Evolutionary conservation across 2,797 vertebrate genomes (phyloP), one percentile per base, ranked within the genome.

Genomic region (Diceros bicornis): DNA sequence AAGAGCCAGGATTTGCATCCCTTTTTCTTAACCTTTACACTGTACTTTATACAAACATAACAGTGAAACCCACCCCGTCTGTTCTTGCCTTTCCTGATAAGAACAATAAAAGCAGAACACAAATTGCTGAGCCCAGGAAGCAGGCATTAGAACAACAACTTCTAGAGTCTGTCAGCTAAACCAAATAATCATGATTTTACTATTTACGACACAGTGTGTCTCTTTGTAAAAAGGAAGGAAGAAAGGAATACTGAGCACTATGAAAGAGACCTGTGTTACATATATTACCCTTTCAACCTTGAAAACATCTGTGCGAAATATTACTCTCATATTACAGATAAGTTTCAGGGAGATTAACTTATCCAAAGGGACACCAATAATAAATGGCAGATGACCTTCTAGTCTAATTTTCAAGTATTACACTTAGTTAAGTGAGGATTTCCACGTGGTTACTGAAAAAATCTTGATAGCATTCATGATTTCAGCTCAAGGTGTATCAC

Each of bases 401-500:
- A 55, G 32, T 69, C 75, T 83, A 89, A 92, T 78, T 78, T 89
- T 77, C 77, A 96, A 86, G 34, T 50, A 72, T 41, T 44, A 86
- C 14, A 82, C 75, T 84, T 74, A 83, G 50, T 66, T 78, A 94
- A 74, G 12, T 93, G 34, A 93, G 32, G 57, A 93, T 93, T 92
- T 87, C 20, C 18, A 82, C 21, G 29, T 62, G 41, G 72, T 82
- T 95, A 89, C 32, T 57, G 23, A 89, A 78, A 89, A 89, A 62
- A 47, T 85, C 23, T 55, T 78, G 57, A 69, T 6, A 91, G 20
- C n/a, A 83, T 34, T 96, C 41, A 89, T 78, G 69, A 96, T 89
- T 93, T 96, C 83, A 86, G 34, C 16, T 85, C 23, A 75, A 62
- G 66, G 29, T 47, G 17, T 47, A 62, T 52, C 55, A 72, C 1